Evolutionary conservation across 1,140 invertebrate species (phyloP), one percentile per base, ranked within the genome.

Genomic region (Micrasema longulum): DNA sequence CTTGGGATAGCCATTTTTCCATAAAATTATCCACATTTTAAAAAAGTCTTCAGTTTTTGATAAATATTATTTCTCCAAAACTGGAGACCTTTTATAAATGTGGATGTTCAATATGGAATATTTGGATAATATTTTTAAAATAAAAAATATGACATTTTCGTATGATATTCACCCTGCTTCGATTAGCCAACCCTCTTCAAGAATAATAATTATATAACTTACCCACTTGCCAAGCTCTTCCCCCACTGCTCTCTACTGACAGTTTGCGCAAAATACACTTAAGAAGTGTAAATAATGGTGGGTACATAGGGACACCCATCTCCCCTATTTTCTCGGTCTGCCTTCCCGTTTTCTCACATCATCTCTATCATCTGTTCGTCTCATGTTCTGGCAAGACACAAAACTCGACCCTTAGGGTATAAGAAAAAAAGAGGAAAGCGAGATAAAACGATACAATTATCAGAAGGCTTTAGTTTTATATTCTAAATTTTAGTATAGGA

Each of bases 211-310:
- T 47, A 64, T 64, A 64, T 64, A 64, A 64, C 60, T 64, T 64
- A 41, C 60, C 60, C 60, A 64, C 60, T 64, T 47, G 60, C 60
- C 35, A 23, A 55, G 48, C 38, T 62, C 65, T 18, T 38, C 66
- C 22, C 47, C 11, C 38, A 22, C 52, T 18, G 14, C 48, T 12
- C 38, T 36, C 52, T 18, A 20, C 48, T 23, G 43, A 16, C 63
- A 64, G 73, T 63, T 75, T 75, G 73, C 69, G 69, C 69, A 69
- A 72, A 72, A 75, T 70, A 65, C 74, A 66, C 74, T 67, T 69
- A 70, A 75, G 71, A 69, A 70, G 74, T 75, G 74, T 75, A 75
- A 75, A 75, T 72, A 75, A 75, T 50, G 68, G 68, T 64, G 41
- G 55, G 55, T 60, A 60, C 55, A 60, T 60, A 60, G 16, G 23